Conservation (phyloP, 2,113 vertebrate genomes). For the Gulo gulo region DNA sequence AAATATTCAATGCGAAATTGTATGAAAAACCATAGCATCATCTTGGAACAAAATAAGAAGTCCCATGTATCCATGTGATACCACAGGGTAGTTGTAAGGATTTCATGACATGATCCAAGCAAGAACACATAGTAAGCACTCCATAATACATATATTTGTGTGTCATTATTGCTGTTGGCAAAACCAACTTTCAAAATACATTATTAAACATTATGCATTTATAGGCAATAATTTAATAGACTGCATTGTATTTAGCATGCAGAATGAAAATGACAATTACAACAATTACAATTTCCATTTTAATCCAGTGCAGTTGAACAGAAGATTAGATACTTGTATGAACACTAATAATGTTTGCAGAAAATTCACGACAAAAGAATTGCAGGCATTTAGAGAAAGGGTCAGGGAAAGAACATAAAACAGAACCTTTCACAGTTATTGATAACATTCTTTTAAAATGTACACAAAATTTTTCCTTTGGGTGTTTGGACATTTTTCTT, state of each 20-base stretch:
- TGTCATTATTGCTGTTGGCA: conserved; percentile 29
- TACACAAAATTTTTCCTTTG: neutral
- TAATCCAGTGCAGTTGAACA: conserved; percentile 65
- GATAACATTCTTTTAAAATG: neutral
- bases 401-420: conserved; percentile 37
- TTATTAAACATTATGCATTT: conserved; percentile 59
- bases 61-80: neutral
- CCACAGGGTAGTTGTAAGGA: neutral
- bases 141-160: neutral
- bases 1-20: neutral
- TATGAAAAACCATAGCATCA: neutral
- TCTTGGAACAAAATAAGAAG: neutral
- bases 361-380: conserved; percentile 59
- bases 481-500: neutral
- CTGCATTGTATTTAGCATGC: conserved; percentile 45
- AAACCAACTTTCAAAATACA: conserved; percentile 58
- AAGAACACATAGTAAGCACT: neutral
- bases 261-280: conserved; percentile 70
- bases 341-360: conserved; percentile 64
- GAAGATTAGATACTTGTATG: conserved; percentile 64
- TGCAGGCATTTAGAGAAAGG: neutral
- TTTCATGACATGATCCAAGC: neutral
- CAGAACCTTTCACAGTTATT: neutral
- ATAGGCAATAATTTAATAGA: conserved; percentile 62
- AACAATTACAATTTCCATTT: conserved; percentile 70